phyloP scores from a whole-genome alignment of 2,888 invertebrate genomes.

The Cephus sareptanus region DNA sequence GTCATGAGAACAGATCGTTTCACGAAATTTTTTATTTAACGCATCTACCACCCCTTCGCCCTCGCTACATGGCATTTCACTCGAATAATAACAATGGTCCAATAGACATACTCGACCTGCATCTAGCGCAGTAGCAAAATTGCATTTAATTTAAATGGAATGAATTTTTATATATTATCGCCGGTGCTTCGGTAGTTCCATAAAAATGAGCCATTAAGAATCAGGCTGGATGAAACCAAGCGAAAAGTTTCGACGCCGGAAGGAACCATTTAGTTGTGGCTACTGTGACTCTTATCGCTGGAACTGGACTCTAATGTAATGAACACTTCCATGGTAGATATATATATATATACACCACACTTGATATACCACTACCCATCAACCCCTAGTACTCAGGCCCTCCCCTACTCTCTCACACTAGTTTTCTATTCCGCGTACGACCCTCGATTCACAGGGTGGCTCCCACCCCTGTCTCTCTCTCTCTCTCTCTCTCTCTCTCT shows the following conservation, averaged over 20 bases:
- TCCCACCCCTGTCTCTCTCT: too few relatives aligned
- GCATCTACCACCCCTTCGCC: not conserved
- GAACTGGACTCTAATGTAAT: slow-evolving; percentile 23
- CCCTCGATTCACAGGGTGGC: not conserved
- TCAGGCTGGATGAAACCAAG: not conserved
- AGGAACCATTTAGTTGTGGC: slow-evolving; percentile 15
- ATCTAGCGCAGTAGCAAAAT: not conserved
- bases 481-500: too few relatives aligned
- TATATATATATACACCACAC: not conserved
- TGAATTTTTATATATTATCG: not conserved
- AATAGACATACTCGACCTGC: not conserved
- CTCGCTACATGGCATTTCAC: not conserved
- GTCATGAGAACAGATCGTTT: not conserved
- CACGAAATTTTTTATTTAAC: not conserved
- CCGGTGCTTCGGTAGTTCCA: not conserved
- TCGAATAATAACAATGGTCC: not conserved
- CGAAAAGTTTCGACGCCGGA: slow-evolving; percentile 1
- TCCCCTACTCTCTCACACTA: not conserved
- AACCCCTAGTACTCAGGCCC: not conserved
- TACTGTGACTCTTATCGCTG: slow-evolving; percentile 20
- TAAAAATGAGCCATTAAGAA: not conserved
- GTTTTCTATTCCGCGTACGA: not conserved
- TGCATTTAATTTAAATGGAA: not conserved
- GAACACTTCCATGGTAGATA: not conserved
- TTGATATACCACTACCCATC: not conserved